These are phyloP conservation scores for Corydoras maculifer DNA, from an alignment of 2,113 vertebrate species.

Conservation along the genomic window DNA sequence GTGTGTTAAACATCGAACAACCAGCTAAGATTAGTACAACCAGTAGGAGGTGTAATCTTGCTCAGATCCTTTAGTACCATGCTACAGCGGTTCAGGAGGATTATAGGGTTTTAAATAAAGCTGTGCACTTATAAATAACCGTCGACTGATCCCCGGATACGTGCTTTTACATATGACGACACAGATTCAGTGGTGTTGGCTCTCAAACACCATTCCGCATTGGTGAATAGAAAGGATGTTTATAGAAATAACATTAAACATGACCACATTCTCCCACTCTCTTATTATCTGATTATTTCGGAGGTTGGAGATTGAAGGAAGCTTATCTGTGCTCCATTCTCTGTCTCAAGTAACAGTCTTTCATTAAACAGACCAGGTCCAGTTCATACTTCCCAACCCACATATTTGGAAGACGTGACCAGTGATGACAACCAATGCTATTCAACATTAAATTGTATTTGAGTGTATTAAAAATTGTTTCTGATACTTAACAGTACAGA, in stretches of 20 bases:
- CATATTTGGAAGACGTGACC: too few relatives aligned
- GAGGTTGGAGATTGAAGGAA: conserved; percentile 11
- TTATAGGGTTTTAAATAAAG: conserved; percentile 22
- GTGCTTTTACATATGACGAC: conserved; percentile 24
- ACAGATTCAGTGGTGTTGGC: conserved; percentile 18
- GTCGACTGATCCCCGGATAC: conserved; percentile 13
- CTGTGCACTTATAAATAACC: conserved; percentile 29
- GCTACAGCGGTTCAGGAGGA: conserved; percentile 3
- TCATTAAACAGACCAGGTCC: conserved; percentile 30
- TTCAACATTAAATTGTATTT: too few relatives aligned
- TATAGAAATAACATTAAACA: conserved; percentile 25
- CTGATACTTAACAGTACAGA: too few relatives aligned
- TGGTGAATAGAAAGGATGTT: conserved; percentile 15
- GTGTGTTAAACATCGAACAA: too few relatives aligned
- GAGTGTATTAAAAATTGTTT: too few relatives aligned
- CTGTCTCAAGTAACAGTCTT: conserved; percentile 32
- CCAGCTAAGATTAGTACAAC: too few relatives aligned
- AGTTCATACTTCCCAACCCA: background rate
- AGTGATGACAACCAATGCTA: too few relatives aligned
- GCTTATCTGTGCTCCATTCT: conserved; percentile 22
- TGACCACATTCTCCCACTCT: conserved; percentile 10
- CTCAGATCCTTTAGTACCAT: background rate
- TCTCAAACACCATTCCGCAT: conserved; percentile 34
- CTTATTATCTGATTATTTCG: conserved; percentile 38
- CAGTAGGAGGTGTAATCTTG: background rate